Percentiles rank a stretch among this genome's conserved stretches.
Evolutionary conservation across 1,140 invertebrate species (phyloP).

Genomic region (Brachionus calyciflorus): DNA sequence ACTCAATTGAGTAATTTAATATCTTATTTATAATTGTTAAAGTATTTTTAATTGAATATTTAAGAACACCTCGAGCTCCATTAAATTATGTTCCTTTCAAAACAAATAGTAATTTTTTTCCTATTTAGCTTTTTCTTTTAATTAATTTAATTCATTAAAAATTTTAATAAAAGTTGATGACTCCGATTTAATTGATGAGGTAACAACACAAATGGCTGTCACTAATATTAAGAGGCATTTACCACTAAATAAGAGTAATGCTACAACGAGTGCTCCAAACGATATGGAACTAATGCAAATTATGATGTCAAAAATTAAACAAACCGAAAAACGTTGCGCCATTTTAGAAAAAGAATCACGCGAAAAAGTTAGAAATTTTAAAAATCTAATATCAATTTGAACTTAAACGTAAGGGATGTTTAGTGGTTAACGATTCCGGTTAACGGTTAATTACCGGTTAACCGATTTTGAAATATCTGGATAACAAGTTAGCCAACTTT

Average conservation of each 20-base stretch:
- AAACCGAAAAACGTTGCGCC: constrained; percentile 1
- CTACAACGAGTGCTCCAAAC: constrained; percentile 7
- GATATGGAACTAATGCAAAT: constrained; percentile 28
- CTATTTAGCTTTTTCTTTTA: background rate
- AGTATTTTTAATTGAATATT: background rate
- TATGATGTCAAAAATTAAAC: constrained; percentile 29
- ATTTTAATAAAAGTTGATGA: constrained; percentile 1
- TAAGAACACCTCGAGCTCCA: background rate
- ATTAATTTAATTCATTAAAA: background rate
- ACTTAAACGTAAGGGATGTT: too few species aligned
- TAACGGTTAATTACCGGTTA: too few species aligned
- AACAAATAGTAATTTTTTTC: background rate
- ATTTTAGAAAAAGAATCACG: background rate
- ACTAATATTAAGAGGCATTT: constrained; percentile 10
- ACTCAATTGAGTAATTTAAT: background rate
- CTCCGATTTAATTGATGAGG: constrained; percentile 24
- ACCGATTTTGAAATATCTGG: too few species aligned
- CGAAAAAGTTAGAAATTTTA: constrained; percentile 18
- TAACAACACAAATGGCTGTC: constrained; percentile 28
- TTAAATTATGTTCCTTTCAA: background rate
- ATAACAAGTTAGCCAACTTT: too few species aligned
- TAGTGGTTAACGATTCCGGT: too few species aligned
- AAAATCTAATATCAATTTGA: too few species aligned
- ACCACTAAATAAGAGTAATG: background rate
- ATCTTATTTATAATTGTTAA: background rate